phyloP scores from a whole-genome alignment of 2,113 vertebrate species.

The Trochalopteron elliotii region DNA sequence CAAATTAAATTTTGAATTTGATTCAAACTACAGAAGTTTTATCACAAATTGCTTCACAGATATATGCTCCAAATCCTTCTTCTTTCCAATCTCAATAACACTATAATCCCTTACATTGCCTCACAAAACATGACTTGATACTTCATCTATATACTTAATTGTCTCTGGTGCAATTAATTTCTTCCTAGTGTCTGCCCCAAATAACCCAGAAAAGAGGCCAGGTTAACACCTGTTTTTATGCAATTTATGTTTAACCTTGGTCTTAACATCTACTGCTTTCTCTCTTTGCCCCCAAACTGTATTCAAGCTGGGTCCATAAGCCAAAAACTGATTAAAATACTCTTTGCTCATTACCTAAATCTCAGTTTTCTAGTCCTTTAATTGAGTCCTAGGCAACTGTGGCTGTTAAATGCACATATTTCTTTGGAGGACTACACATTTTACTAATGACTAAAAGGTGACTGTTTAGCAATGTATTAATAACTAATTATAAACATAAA shows the following conservation, averaged over 20 bases:
- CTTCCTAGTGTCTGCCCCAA: background rate
- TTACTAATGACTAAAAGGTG: background rate
- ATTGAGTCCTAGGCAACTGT: background rate
- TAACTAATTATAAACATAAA: background rate
- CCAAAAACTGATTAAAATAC: background rate
- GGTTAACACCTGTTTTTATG: background rate
- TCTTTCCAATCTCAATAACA: background rate
- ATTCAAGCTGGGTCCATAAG: background rate
- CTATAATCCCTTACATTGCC: background rate
- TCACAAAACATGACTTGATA: background rate
- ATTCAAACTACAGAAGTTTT: background rate
- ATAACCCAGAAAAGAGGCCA: background rate
- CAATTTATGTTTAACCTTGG: constrained; percentile 21
- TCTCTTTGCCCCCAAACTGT: background rate
- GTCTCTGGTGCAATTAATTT: background rate
- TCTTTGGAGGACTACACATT: background rate
- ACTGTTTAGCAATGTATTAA: background rate
- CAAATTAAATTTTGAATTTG: background rate
- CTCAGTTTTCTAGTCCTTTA: background rate
- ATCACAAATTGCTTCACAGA: background rate
- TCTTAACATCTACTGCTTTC: background rate
- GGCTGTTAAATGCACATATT: background rate
- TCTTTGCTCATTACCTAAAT: background rate
- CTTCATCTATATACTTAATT: background rate
- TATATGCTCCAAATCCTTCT: background rate